Evolutionary conservation across 2,113 vertebrate species (phyloP), one percentile per base, ranked within the genome.

Genomic region (Etia nguti): DNA sequence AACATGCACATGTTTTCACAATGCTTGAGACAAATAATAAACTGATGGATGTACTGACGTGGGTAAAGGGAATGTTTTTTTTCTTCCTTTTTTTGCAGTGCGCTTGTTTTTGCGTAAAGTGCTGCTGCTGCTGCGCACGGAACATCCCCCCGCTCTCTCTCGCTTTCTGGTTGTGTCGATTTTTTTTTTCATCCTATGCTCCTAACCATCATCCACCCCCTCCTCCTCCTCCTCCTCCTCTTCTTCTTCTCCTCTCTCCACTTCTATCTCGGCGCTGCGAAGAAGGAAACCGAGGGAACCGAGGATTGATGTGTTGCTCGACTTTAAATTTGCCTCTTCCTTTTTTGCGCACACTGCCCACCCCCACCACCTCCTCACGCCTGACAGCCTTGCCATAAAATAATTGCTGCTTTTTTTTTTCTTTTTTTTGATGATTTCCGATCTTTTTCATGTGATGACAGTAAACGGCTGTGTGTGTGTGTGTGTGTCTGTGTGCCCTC

Each of bases 391-490:
- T 22, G 41, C 34, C 29, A 26, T 62, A 50, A 59, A 60, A 60
- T 34, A 34, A 60, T 41, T 18, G 20, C 26, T 20, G 84, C 34
- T 79, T 55, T 88, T 73, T 80, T 0, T 0, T 31, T 29, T 29
- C 6, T 65, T 80, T 59, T 29, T 57, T 29, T 59, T 18, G 56
- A 82, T 81, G 29, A 80, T 87, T 70, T 82, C 52, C 83, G 82
- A 41, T 55, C 29, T 34, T 86, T 88, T 92, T 87, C 12, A 52
- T 79, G 94, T 92, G 92, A 94, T 95, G 94, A 95, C 94, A 92
- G 86, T 90, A n/a, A 34, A 96, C 96, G 96, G 96, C 96, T 95
- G 92, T 94, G 96, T 94, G 95, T 95, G 94, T 95, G 94, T 93
- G 96, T 94, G 94, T 96, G 94, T 96, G 31, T 62, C 31, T 62